phyloP scores from a whole-genome alignment of 2,113 vertebrate species.

The Donacobius atricapilla region DNA sequence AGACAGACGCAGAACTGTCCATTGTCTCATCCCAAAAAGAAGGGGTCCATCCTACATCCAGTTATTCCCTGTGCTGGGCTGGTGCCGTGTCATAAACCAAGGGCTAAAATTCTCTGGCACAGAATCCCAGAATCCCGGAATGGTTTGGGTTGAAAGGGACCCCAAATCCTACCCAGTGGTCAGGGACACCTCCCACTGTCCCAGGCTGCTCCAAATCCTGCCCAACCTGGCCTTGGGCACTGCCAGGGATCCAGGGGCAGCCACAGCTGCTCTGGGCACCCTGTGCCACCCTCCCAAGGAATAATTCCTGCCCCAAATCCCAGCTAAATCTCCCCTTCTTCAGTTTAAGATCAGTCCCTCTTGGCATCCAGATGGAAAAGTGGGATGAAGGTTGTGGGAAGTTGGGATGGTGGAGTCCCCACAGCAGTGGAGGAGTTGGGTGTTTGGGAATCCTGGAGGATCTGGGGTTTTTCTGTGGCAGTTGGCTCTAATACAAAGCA shows the following conservation, averaged over 20 bases:
- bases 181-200: background rate
- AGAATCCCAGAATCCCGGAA: accelerated
- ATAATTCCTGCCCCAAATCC: background rate
- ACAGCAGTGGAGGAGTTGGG: accelerated
- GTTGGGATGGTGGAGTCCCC: background rate
- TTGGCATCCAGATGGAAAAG: background rate
- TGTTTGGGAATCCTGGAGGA: background rate
- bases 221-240: background rate
- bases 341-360: background rate
- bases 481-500: background rate
- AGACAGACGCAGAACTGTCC: background rate
- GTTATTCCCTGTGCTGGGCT: background rate
- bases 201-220: background rate
- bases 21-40: background rate
- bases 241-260: background rate
- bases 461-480: background rate
- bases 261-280: background rate
- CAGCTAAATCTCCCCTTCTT: no score
- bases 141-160: background rate
- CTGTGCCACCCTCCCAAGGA: background rate
- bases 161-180: accelerated
- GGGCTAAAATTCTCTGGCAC: background rate
- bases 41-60: accelerated
- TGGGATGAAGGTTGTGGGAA: background rate
- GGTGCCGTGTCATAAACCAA: background rate